Evolutionary conservation across 2,888 invertebrate species (phyloP).

Genomic region (Hypomecis atomaria): DNA sequence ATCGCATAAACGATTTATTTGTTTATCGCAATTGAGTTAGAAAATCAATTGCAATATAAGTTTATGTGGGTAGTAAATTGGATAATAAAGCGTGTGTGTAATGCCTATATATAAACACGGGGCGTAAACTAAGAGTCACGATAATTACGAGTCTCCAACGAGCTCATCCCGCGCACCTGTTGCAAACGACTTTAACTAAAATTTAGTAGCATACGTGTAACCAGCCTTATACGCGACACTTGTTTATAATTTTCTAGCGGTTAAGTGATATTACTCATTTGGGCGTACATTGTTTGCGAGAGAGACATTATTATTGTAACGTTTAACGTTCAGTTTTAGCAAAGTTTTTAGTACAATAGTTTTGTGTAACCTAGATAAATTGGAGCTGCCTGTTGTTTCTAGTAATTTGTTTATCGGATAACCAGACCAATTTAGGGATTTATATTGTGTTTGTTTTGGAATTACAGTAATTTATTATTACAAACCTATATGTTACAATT

Average conservation of each 20-base stretch:
- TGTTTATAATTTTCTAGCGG: conserved; percentile 76
- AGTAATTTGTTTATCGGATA: conserved; percentile 21
- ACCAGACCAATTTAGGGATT: neutral
- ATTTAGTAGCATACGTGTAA: conserved; percentile 79
- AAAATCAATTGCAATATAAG: conserved; percentile 32
- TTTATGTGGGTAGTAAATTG: conserved; percentile 33
- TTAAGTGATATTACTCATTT: conserved; percentile 69
- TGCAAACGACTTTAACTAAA: conserved; percentile 80
- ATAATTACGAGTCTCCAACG: conserved; percentile 75
- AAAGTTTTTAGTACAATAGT: conserved; percentile 26
- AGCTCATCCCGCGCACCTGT: conserved; percentile 79
- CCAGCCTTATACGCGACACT: conserved; percentile 68
- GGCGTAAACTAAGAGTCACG: conserved; percentile 61
- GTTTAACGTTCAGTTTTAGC: conserved; percentile 22
- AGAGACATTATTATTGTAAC: conserved; percentile 50
- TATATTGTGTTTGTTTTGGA: conserved; percentile 10
- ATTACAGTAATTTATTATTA: neutral
- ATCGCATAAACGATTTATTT: conserved; percentile 33
- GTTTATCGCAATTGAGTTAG: conserved; percentile 31
- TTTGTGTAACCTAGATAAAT: conserved; percentile 30
- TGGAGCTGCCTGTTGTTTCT: conserved; percentile 20
- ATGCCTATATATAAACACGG: conserved; percentile 36
- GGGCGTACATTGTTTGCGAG: conserved; percentile 49
- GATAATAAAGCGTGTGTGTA: conserved; percentile 30
- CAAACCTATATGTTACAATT: too few species aligned